These are phyloP conservation scores for Salvelinus fontinalis DNA, from an alignment of 2,113 vertebrate genomes.

Conservation along the genomic window DNA sequence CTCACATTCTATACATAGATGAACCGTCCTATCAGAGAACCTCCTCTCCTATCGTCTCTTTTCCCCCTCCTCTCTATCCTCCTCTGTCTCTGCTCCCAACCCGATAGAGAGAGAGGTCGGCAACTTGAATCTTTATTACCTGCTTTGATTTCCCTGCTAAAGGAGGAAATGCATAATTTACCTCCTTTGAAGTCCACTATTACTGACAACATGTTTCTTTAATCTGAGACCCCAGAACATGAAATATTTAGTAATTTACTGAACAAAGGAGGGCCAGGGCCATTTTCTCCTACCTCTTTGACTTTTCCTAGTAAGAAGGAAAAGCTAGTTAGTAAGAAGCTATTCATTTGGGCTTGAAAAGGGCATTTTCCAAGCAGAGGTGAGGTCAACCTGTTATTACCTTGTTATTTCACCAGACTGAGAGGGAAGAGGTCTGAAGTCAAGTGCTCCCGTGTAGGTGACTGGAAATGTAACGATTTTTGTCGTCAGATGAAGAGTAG, in stretches of 20 bases:
- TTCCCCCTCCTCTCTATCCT: conserved; percentile 44
- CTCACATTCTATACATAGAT: conserved; percentile 65
- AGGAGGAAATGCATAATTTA: too few species aligned
- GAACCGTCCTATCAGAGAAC: conserved; percentile 70
- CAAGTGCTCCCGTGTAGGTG: conserved; percentile 73
- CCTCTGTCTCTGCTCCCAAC: conserved; percentile 24
- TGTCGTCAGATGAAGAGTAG: too few species aligned
- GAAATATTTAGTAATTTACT: conserved; percentile 81
- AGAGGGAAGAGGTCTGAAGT: conserved; percentile 68
- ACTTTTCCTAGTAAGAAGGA: conserved; percentile 55
- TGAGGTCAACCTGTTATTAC: conserved; percentile 67
- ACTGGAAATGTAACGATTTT: conserved; percentile 33
- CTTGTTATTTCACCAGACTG: conserved; percentile 69
- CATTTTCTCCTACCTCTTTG: conserved; percentile 69
- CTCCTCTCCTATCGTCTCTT: conserved; percentile 43
- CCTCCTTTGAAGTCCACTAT: conserved; percentile 62
- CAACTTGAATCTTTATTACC: conserved; percentile 82
- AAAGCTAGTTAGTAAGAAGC: too few species aligned
- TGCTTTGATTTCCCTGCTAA: conserved; percentile 76
- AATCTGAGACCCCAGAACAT: conserved; percentile 80
- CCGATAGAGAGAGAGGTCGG: conserved; percentile 29
- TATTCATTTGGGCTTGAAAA: conserved; percentile 36
- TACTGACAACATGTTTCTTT: conserved; percentile 84
- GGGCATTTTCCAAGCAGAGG: conserved; percentile 61
- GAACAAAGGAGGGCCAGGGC: conserved; percentile 77